Percentiles rank a stretch among this genome's conserved stretches.
These are phyloP conservation scores for Eupithecia inturbata DNA, from an alignment of 2,888 invertebrate genomes.

Conservation along the genomic window DNA sequence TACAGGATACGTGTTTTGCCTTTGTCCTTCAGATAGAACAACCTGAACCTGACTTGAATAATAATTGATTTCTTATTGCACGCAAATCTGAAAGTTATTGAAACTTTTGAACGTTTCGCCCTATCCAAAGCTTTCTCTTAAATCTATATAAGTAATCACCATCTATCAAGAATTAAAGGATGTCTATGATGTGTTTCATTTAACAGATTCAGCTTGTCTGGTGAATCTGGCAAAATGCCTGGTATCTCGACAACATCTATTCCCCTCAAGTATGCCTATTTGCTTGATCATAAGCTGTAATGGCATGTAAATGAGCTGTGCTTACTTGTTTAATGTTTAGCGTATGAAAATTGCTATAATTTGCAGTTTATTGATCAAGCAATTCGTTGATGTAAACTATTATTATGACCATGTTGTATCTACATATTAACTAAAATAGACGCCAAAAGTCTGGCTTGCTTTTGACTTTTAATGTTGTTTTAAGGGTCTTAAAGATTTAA, in stretches of 20 bases:
- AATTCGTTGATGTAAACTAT: neutral
- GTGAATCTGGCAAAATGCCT: slow-evolving; percentile 31
- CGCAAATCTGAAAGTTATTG: neutral
- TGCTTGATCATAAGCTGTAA: slow-evolving; percentile 34
- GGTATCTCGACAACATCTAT: slow-evolving; percentile 26
- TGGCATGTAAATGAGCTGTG: slow-evolving; percentile 18
- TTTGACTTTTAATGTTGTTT: neutral
- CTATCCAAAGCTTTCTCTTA: neutral
- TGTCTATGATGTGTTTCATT: neutral
- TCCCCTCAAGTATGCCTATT: slow-evolving; percentile 46
- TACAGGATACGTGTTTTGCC: neutral
- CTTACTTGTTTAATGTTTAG: slow-evolving; percentile 2
- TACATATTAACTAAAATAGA: neutral
- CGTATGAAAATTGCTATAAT: slow-evolving; percentile 19
- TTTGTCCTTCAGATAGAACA: neutral
- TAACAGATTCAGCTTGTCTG: slow-evolving; percentile 8
- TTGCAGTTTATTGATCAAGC: slow-evolving; percentile 4
- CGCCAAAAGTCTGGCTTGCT: neutral
- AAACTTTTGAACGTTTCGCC: neutral
- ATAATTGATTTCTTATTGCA: neutral
- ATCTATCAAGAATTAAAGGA: neutral
- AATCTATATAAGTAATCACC: neutral
- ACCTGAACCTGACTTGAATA: neutral
- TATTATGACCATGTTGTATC: slow-evolving; percentile 1
- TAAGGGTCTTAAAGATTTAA: no score